phyloP scores from a whole-genome alignment of 35 echinoderm and acorn worm genomes.

The Lytechinus variegatus region DNA sequence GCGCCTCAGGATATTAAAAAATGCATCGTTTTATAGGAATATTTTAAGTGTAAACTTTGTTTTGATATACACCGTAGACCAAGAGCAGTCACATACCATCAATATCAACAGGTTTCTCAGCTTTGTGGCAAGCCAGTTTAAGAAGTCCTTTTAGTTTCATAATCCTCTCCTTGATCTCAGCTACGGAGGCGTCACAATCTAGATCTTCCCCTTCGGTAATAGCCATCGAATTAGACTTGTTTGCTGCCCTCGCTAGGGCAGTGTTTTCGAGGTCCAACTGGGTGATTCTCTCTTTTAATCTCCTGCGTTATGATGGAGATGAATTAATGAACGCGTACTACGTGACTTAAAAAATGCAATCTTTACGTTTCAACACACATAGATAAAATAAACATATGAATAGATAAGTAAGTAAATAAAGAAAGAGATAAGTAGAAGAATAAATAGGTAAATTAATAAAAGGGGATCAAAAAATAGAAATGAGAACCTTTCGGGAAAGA shows the following conservation, averaged over 20 bases:
- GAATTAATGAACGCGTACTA: background rate
- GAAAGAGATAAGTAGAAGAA: no score
- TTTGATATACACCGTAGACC: no score
- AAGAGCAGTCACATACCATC: conserved; percentile 63
- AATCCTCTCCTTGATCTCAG: conserved; percentile 84
- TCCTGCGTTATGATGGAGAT: conserved; percentile 51
- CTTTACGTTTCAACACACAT: no score
- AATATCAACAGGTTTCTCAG: conserved; percentile 97
- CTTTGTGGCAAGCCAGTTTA: conserved; percentile 82
- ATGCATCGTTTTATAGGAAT: no score
- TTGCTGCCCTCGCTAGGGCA: conserved; percentile 90
- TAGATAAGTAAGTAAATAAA: no score
- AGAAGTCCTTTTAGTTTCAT: conserved; percentile 85
- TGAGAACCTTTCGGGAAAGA: no score
- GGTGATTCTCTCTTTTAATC: conserved; percentile 85
- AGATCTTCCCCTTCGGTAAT: conserved; percentile 53
- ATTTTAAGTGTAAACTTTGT: no score
- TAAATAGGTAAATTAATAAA: no score
- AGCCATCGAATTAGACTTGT: background rate
- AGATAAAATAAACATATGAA: no score
- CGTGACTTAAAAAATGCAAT: background rate
- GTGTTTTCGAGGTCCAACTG: conserved; percentile 97
- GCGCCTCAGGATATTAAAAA: no score
- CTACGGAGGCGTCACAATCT: conserved; percentile 54
- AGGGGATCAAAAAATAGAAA: no score